These are phyloP conservation scores for Sebastes hopkinsi DNA, from an alignment of 2,797 vertebrate genomes.

Conservation along the genomic window DNA sequence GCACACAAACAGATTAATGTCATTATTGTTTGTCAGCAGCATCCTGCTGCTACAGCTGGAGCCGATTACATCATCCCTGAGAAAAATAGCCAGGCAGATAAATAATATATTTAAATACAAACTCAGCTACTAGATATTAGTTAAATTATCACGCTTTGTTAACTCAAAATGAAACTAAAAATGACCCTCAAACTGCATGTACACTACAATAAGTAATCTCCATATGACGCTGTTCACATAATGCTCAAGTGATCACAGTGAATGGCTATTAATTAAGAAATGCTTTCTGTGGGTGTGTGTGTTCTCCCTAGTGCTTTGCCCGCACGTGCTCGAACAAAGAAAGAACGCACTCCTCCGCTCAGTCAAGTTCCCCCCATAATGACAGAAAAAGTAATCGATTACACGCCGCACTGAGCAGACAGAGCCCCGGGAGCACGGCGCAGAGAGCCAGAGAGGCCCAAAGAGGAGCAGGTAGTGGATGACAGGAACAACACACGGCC, in stretches of 20 bases:
- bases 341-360: constrained; percentile 43
- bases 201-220: background rate
- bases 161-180: constrained; percentile 9
- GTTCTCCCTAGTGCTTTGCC: constrained; percentile 34
- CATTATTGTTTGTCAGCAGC: constrained; percentile 53
- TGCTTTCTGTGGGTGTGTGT: background rate
- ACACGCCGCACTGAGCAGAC: constrained; percentile 73
- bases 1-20: constrained; percentile 65
- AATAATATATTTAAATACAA: constrained; percentile 4
- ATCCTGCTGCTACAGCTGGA: constrained; percentile 54
- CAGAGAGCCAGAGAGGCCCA: constrained; percentile 40
- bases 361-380: constrained; percentile 50
- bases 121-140: background rate
- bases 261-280: constrained; percentile 19
- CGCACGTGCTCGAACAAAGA: constrained; percentile 71
- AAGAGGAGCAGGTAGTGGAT: constrained; percentile 55
- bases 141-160: constrained; percentile 6
- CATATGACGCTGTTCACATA: background rate
- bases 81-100: constrained; percentile 9
- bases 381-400: constrained; percentile 80
- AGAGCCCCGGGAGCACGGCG: constrained; percentile 36
- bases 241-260: constrained; percentile 2
- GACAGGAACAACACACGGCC: constrained; percentile 38
- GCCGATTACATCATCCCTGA: constrained; percentile 43
- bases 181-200: background rate